phyloP scores from a whole-genome alignment of 2,888 invertebrate species.

The Synergus gifuensis region DNA sequence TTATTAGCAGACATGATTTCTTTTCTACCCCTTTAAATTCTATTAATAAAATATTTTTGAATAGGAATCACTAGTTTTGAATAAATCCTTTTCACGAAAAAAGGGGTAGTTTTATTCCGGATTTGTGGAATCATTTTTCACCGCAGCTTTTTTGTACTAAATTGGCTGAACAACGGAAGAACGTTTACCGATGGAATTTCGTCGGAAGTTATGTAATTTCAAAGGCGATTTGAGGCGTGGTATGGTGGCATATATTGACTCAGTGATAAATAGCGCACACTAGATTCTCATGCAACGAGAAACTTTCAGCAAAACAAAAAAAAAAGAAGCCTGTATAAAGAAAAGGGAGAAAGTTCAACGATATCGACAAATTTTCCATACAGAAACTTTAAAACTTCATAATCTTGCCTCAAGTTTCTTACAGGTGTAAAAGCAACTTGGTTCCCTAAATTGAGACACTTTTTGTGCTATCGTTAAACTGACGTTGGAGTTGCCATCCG shows the following conservation, averaged over 20 bases:
- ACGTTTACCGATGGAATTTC: conserved; percentile 21
- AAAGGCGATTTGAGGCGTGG: conserved; percentile 31
- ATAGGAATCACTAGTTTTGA: not conserved
- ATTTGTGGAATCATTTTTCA: conserved; percentile 23
- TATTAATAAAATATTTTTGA: not conserved
- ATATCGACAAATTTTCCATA: conserved; percentile 16
- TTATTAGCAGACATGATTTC: not conserved
- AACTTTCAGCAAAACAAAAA: conserved; percentile 1
- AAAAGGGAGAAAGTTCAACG: conserved; percentile 2
- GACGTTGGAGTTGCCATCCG: not conserved
- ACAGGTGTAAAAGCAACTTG: conserved; percentile 38
- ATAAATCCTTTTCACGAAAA: not conserved
- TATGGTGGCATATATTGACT: conserved; percentile 20
- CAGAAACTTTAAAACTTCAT: conserved; percentile 24
- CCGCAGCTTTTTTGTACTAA: conserved; percentile 8
- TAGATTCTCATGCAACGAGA: conserved; percentile 3
- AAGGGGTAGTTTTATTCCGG: not conserved
- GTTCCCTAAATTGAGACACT: conserved; percentile 22
- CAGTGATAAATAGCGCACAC: conserved; percentile 21
- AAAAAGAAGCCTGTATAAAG: not conserved
- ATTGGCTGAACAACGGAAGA: conserved; percentile 13
- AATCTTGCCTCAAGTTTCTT: conserved; percentile 33
- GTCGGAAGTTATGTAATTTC: conserved; percentile 17
- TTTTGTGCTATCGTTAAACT: not conserved
- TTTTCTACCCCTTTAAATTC: not conserved